These are phyloP conservation scores for Parnassius orleans DNA, from an alignment of 2,888 invertebrate species.

Conservation along the genomic window DNA sequence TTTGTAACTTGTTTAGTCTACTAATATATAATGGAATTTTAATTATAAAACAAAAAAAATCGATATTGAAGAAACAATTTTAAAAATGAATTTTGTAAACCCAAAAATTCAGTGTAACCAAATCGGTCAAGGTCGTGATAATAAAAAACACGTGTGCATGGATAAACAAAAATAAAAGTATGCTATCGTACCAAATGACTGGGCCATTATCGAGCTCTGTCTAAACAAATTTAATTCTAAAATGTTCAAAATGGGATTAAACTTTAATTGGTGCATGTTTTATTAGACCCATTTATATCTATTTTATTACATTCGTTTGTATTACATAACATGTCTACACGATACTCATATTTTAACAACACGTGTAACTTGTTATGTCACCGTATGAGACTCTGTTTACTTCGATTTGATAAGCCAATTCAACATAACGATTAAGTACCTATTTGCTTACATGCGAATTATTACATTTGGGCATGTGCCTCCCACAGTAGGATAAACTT, in stretches of 20 bases:
- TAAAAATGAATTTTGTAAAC: not conserved
- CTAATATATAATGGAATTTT: no score
- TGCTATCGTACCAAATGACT: constrained; percentile 7
- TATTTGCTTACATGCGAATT: no score
- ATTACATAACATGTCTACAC: no score
- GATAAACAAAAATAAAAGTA: constrained; percentile 24
- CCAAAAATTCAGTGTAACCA: constrained; percentile 4
- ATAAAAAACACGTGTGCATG: constrained; percentile 21
- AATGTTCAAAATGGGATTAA: constrained; percentile 10
- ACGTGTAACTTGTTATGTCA: constrained; percentile 6
- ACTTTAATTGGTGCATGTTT: no score
- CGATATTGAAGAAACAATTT: no score
- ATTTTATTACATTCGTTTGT: no score
- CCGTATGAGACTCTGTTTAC: not conserved
- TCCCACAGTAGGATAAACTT: no score
- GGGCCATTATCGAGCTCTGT: constrained; percentile 3
- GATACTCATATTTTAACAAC: not conserved
- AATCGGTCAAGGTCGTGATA: constrained; percentile 24
- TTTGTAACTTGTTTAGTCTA: not conserved
- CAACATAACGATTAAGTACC: not conserved
- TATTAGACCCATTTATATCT: no score
- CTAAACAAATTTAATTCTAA: constrained; percentile 12
- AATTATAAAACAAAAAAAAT: no score
- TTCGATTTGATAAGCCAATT: not conserved
- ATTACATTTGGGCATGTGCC: no score